Evolutionary conservation across 2,888 invertebrate genomes (phyloP).

Genomic region (Eustalomyia histrio): DNA sequence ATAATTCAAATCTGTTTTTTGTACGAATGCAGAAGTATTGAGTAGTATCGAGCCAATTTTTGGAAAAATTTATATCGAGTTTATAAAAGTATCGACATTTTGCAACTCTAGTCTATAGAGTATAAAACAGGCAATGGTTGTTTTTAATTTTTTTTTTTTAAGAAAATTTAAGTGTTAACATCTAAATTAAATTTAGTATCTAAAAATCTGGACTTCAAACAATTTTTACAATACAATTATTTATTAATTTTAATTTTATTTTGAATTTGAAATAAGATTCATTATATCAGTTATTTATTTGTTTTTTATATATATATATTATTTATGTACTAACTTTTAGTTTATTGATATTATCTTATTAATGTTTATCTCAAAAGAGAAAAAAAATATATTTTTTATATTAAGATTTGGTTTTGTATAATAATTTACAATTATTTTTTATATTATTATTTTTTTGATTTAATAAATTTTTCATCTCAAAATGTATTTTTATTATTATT

Average conservation of each 20-base stretch:
- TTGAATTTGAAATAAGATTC: not conserved
- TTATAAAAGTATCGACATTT: too few species aligned
- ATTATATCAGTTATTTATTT: not conserved
- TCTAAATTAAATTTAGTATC: too few species aligned
- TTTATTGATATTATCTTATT: constrained; percentile 43
- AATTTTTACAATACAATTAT: too few species aligned
- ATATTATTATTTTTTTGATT: constrained; percentile 25
- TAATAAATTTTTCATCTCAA: constrained; percentile 28
- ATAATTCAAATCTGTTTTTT: too few species aligned
- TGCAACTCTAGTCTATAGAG: too few species aligned
- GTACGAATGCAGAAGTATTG: too few species aligned
- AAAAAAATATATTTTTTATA: constrained; percentile 75
- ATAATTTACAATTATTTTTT: constrained; percentile 41
- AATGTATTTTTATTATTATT: not conserved
- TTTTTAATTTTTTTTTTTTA: too few species aligned
- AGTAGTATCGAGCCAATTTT: too few species aligned
- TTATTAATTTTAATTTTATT: too few species aligned
- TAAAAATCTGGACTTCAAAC: not conserved
- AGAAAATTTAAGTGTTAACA: too few species aligned
- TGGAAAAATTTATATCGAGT: too few species aligned
- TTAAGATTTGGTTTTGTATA: constrained; percentile 57
- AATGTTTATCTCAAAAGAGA: constrained; percentile 74
- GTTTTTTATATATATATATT: not conserved
- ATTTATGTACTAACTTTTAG: constrained; percentile 21
- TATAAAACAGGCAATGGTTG: too few species aligned